Conservation (phyloP, 2,113 vertebrate species). For the Chionodraco myersi region DNA sequence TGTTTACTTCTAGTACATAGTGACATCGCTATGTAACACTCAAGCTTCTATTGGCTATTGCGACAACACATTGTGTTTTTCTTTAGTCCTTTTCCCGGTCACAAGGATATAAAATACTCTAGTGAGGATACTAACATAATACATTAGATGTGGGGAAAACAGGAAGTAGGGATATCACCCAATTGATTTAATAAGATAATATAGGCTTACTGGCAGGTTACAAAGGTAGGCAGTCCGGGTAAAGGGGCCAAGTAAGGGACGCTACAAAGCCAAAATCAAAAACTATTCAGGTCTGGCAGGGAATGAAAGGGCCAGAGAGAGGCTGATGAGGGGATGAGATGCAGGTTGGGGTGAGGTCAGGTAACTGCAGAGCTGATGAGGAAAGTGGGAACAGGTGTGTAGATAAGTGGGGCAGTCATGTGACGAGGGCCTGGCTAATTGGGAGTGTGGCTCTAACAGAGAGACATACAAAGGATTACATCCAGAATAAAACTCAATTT, state of each 20-base stretch:
- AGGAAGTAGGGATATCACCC: no score
- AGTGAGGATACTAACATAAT: not conserved
- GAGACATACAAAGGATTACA: no score
- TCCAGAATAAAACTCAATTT: not conserved
- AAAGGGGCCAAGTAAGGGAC: not conserved
- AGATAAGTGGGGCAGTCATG: not conserved
- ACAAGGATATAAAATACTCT: no score
- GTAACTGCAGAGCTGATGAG: not conserved
- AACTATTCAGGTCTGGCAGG: not conserved
- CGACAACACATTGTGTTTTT: no score
- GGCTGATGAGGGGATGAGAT: not conserved
- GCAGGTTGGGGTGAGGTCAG: not conserved
- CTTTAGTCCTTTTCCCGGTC: no score
- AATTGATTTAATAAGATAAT: not conserved
- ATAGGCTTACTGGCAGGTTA: not conserved
- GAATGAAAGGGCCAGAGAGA: not conserved
- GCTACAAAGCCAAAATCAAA: not conserved
- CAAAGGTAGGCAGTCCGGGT: not conserved
- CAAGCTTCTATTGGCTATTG: no score
- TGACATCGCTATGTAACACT: no score
- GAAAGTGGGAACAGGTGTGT: not conserved
- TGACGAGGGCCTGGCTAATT: not conserved
- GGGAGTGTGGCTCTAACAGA: not conserved
- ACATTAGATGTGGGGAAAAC: no score
- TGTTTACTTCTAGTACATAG: no score